A percentile compares a stretch with the other conserved stretches of the same genome.
Conservation (phyloP, 2,113 vertebrate species). For the Planiliza haematocheilus region DNA sequence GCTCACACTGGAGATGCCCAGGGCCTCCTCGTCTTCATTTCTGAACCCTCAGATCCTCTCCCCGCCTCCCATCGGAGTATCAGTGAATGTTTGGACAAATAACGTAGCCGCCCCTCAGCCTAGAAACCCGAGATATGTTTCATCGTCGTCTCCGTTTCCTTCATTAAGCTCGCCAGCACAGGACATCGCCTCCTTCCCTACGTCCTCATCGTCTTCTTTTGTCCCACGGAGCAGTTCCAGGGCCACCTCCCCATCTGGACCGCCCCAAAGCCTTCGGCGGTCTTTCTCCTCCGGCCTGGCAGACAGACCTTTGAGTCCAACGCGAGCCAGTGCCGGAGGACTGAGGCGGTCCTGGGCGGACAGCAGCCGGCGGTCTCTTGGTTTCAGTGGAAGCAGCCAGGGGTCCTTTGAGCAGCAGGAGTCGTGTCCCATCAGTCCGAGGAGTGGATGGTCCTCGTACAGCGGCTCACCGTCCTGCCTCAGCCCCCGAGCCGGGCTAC, state of each 20-base stretch:
- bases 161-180: constrained; percentile 48
- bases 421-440: constrained; percentile 50
- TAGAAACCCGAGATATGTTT: constrained; percentile 45
- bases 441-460: constrained; percentile 57
- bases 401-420: constrained; percentile 51
- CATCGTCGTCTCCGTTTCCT: constrained; percentile 38
- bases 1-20: constrained; percentile 71
- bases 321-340: constrained; percentile 23
- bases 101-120: constrained; percentile 73
- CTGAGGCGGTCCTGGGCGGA: constrained; percentile 62
- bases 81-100: constrained; percentile 72
- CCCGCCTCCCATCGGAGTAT: constrained; percentile 80
- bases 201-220: constrained; percentile 36
- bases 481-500: constrained; percentile 53
- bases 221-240: constrained; percentile 33
- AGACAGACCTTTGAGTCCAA: constrained; percentile 63
- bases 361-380: constrained; percentile 50
- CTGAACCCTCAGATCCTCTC: constrained; percentile 74
- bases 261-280: constrained; percentile 55
- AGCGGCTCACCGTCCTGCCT: constrained; percentile 63
- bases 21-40: constrained; percentile 63
- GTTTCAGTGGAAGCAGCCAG: constrained; percentile 17
- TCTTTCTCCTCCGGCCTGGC: constrained; percentile 61
- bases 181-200: constrained; percentile 12
- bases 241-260: constrained; percentile 42